Evolutionary conservation across 2,888 invertebrate species (phyloP).

Genomic region (Erebia palarica): DNA sequence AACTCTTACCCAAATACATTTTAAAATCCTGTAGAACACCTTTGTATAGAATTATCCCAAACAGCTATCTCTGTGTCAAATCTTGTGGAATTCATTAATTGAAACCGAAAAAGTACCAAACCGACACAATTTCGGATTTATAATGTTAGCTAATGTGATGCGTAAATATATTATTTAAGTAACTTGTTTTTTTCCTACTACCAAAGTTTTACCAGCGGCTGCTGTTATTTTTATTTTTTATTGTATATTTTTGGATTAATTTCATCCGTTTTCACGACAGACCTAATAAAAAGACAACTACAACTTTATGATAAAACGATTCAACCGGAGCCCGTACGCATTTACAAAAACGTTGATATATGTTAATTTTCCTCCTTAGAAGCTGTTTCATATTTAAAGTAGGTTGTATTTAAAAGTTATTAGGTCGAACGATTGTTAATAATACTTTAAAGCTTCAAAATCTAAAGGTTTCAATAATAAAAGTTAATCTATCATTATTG

Average conservation of each 20-base stretch:
- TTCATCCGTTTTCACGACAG: not conserved
- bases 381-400: not conserved
- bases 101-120: not conserved
- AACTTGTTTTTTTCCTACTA: not conserved
- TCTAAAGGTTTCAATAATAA: not conserved
- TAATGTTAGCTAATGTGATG: no score
- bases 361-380: not conserved
- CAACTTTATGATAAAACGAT: conserved; percentile 4
- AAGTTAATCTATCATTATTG: no score
- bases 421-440: not conserved
- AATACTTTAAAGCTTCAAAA: not conserved
- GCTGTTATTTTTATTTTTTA: no score
- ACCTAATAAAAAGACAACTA: conserved; percentile 2
- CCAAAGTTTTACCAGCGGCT: not conserved
- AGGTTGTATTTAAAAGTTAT: conserved; percentile 3
- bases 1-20: no score
- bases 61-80: no score
- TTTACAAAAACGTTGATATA: conserved; percentile 11
- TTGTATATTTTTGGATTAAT: not conserved
- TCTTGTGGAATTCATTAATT: not conserved
- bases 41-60: no score
- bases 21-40: no score
- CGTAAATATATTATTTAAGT: no score
- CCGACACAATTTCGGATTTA: no score
- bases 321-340: not conserved